Evolutionary conservation across 2,113 vertebrate genomes (phyloP).

Genomic region (Aramus guarauna): DNA sequence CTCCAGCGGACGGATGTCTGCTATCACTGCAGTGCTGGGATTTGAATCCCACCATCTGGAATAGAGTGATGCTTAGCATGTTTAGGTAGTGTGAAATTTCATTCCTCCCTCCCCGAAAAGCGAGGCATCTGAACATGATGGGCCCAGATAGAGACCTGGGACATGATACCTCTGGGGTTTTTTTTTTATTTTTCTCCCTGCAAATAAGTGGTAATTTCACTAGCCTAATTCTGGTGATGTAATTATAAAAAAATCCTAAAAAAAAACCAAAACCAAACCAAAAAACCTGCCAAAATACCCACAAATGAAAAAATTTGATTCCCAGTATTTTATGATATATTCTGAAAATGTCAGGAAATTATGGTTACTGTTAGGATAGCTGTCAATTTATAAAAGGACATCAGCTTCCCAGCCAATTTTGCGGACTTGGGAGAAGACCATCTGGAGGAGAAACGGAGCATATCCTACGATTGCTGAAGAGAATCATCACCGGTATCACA

Average conservation of each 20-base stretch:
- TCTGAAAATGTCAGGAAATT: neutral
- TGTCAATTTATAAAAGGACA: neutral
- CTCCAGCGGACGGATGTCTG: neutral
- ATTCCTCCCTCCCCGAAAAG: neutral
- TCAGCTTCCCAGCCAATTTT: neutral
- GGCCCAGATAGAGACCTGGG: neutral
- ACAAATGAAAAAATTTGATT: neutral
- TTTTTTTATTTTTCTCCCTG: neutral
- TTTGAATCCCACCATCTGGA: neutral
- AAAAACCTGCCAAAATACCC: neutral
- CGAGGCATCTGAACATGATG: neutral
- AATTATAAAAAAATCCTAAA: neutral
- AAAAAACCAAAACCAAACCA: neutral
- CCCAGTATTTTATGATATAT: neutral
- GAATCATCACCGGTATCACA: slow-evolving; percentile 23
- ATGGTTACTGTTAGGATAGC: neutral
- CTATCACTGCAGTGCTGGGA: neutral
- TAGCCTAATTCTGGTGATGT: neutral
- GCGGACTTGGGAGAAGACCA: neutral
- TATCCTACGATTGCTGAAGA: slow-evolving; percentile 6
- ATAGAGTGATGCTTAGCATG: neutral
- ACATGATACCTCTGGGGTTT: neutral
- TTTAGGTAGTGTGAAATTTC: neutral
- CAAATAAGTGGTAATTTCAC: neutral
- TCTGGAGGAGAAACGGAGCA: slow-evolving; percentile 49